Percentiles rank a stretch among this genome's conserved stretches.
Conservation (phyloP, 2,113 vertebrate genomes). For the Ciconia maguari region DNA sequence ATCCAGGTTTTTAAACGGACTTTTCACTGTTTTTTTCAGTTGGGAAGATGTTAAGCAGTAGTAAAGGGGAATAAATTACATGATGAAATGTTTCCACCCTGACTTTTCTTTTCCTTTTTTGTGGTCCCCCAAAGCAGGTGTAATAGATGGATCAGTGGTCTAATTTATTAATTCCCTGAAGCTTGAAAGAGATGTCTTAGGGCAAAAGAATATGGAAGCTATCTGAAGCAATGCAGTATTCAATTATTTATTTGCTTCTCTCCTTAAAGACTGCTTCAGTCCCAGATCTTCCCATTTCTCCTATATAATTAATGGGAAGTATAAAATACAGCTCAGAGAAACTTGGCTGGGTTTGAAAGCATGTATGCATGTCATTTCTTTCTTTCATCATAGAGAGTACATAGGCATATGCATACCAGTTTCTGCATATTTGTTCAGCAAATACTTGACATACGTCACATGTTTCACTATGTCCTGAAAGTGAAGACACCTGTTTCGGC, state of each 20-base stretch:
- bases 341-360: background rate
- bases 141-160: conserved; percentile 30
- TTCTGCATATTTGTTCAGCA: background rate
- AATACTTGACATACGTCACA: background rate
- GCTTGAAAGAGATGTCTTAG: conserved; percentile 40
- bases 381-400: background rate
- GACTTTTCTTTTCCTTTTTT: background rate
- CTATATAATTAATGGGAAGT: conserved; percentile 50
- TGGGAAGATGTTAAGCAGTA: background rate
- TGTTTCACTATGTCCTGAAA: background rate
- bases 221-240: conserved; percentile 32
- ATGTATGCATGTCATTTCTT: background rate
- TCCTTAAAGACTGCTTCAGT: conserved; percentile 46
- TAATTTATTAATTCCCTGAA: conserved; percentile 58
- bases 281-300: conserved; percentile 48
- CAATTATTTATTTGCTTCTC: conserved; percentile 60
- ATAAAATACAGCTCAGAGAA: conserved; percentile 18
- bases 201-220: conserved; percentile 20
- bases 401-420: background rate
- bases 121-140: background rate
- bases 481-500: background rate
- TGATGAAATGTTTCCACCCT: background rate
- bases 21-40: background rate
- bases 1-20: background rate
- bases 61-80: background rate